phyloP scores from a whole-genome alignment of 92 coral and sea anemone genomes.

The Paragorgia papillata region DNA sequence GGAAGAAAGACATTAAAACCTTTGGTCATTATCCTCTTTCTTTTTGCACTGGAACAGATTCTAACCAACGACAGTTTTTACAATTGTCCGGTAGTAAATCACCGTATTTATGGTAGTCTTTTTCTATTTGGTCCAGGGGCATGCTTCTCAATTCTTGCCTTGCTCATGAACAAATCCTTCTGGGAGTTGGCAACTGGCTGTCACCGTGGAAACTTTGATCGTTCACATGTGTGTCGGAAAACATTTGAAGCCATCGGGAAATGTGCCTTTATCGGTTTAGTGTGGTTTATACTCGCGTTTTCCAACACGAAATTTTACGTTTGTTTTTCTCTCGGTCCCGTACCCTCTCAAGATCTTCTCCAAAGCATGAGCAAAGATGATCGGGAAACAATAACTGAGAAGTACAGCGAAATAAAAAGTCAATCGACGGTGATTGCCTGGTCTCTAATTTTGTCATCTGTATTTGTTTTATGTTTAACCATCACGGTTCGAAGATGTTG shows the following conservation, averaged over 20 bases:
- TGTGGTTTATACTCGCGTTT: slow-evolving; percentile 54
- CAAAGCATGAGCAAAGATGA: neutral
- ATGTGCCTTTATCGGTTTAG: slow-evolving; percentile 4
- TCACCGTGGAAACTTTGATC: neutral
- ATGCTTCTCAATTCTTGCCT: slow-evolving; percentile 31
- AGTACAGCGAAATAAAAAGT: slow-evolving; percentile 3
- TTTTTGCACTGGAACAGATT: slow-evolving; percentile 6
- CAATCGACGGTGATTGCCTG: slow-evolving; percentile 34
- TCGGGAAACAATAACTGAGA: too few relatives aligned
- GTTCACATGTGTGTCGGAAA: slow-evolving; percentile 33
- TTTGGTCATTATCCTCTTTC: neutral
- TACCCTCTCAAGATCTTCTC: neutral
- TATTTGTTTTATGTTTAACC: neutral
- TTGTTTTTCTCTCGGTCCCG: slow-evolving; percentile 47
- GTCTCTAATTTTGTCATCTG: neutral
- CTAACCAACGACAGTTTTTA: slow-evolving; percentile 2
- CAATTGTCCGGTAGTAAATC: slow-evolving; percentile 37
- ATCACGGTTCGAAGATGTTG: neutral
- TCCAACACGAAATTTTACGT: slow-evolving; percentile 48
- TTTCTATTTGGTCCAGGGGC: slow-evolving; percentile 42
- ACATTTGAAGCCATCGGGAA: slow-evolving; percentile 18
- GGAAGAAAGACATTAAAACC: neutral
- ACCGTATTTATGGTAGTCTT: slow-evolving; percentile 39
- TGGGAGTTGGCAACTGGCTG: slow-evolving; percentile 51
- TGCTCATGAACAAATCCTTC: slow-evolving; percentile 42